Percentiles rank a stretch among this genome's conserved stretches.
These are phyloP conservation scores for Hyperoodon ampullatus DNA, from an alignment of 2,113 vertebrate genomes.

Conservation along the genomic window DNA sequence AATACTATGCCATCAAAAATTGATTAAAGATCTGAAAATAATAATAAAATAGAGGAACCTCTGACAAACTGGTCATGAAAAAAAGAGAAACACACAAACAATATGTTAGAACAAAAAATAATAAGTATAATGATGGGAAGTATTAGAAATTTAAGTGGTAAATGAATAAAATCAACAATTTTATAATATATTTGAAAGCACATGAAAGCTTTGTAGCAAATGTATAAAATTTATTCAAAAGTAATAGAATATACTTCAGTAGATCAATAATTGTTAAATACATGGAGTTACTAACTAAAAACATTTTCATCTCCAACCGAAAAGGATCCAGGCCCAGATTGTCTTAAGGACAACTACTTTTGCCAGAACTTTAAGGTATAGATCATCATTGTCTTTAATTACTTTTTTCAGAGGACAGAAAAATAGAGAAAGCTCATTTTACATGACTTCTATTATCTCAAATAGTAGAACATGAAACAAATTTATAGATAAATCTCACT, in stretches of 20 bases:
- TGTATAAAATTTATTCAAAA: conserved; percentile 7
- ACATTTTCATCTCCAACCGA: neutral
- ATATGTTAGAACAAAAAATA: neutral
- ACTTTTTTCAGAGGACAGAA: neutral
- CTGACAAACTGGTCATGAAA: neutral
- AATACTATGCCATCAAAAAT: neutral
- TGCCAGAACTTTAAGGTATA: neutral
- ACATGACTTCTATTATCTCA: neutral
- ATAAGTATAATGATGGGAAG: neutral
- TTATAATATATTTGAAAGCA: neutral
- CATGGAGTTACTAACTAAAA: neutral
- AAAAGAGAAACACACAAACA: neutral
- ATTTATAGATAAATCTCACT: neutral
- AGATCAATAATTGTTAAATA: neutral
- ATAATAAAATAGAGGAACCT: neutral
- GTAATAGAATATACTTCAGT: neutral
- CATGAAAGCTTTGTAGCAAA: neutral
- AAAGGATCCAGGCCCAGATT: neutral
- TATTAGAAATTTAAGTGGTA: neutral
- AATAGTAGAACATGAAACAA: neutral
- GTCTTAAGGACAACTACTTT: neutral
- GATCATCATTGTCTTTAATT: neutral
- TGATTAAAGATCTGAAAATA: neutral
- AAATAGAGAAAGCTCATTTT: conserved; percentile 1
- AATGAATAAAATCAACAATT: neutral